Base-by-base conservation (phyloP, 2,888 invertebrate species). In the Germaria angustata region DNA sequence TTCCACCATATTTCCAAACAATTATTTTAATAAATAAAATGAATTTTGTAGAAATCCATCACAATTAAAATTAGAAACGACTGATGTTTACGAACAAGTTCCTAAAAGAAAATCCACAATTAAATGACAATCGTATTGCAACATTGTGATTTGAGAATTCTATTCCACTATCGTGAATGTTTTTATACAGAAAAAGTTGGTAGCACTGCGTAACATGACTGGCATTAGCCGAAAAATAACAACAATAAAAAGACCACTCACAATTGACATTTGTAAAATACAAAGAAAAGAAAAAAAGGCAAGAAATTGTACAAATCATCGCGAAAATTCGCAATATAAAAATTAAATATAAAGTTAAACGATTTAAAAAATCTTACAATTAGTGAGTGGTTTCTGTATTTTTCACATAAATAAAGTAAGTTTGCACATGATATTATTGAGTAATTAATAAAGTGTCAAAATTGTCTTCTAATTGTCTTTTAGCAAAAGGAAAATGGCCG, bases 401-500 rank as follows among this genome's bases (percentile, higher is more conserved):
- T 73, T 61, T 11, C 36, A 57, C 28, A 53, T 44, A 61, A 34
- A 34, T 9, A 53, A 80, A 73, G 63, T 82, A 9, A 76, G 63
- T 75, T 84, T 59, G 13, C 32, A 4, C 20, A 24, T n/a, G 24
- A 57, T 71, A 17, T 7, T 9, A 32, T 11, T 8, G 1, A n/a
- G n/a, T 24, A n/a, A 39, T 39, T 36, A 4, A 7, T 46, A 13
- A 34, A 32, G 6, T 0, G 6, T 8, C 34, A 34, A 28, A 9
- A 22, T 66, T 2, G 36, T 51, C 61, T 51, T 8, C 44, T 61
- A 20, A 7, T 66, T 79, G n/a, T 28, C 6, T 49, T 57, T 13
- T 44, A 87, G 85, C 59, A 87, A 86, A 75, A 86, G 85, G 84
- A 89, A 90, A 87, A 97, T 97, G 96, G 96, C 96, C 92, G 96